Conservation (phyloP, 2,888 invertebrate species). For the Plagodis pulveraria region DNA sequence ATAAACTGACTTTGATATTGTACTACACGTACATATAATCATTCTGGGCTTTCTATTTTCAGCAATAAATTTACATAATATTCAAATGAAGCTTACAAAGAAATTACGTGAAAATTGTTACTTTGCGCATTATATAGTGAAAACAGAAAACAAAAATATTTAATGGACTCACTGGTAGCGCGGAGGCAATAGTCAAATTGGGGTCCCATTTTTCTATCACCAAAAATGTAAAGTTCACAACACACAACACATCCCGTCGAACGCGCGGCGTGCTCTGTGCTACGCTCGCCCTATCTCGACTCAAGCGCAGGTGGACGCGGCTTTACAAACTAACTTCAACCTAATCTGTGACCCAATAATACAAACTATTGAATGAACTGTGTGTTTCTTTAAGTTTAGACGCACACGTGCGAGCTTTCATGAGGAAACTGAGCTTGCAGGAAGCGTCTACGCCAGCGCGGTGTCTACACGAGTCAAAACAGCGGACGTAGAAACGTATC, state of each 20-base stretch:
- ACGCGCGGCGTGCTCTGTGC: conserved; percentile 71
- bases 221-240: conserved; percentile 47
- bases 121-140: conserved; percentile 4
- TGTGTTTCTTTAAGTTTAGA: conserved; percentile 40
- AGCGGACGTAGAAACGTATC: conserved; percentile 43
- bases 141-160: conserved; percentile 1
- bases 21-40: conserved; percentile 4
- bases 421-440: conserved; percentile 65
- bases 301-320: conserved; percentile 68
- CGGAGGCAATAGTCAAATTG: conserved; percentile 80
- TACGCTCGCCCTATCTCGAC: conserved; percentile 47
- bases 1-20: conserved; percentile 18
- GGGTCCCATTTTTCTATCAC: conserved; percentile 69
- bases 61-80: conserved; percentile 13
- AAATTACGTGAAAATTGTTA: conserved; percentile 1
- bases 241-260: conserved; percentile 79
- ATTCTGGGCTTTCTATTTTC: conserved; percentile 6
- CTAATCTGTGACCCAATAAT: conserved; percentile 30
- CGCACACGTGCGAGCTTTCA: conserved; percentile 76
- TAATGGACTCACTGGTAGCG: conserved; percentile 72
- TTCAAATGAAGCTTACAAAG: conserved; percentile 13
- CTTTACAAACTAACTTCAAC: conserved; percentile 29
- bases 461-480: conserved; percentile 49
- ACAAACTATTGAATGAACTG: conserved; percentile 36
- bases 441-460: conserved; percentile 44